Evolutionary conservation across 1,140 invertebrate species (phyloP).

Genomic region (Zaprionus vittiger): DNA sequence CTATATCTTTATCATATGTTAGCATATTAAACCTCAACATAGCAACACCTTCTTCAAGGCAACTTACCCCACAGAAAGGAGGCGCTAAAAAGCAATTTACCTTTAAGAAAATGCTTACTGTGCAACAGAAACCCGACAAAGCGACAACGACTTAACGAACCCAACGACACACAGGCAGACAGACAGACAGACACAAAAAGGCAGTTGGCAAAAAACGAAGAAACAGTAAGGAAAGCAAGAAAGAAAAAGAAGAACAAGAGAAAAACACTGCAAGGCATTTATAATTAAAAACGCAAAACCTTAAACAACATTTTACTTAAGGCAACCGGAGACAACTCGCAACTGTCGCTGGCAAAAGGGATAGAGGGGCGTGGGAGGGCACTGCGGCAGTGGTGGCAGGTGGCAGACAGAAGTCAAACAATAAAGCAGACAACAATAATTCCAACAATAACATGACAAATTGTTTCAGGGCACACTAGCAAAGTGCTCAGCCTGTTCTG

Average conservation of each 20-base stretch:
- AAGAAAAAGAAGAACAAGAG: background rate
- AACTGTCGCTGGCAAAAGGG: slow-evolving; percentile 9
- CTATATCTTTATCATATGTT: background rate
- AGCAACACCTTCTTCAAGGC: background rate
- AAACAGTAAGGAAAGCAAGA: no score
- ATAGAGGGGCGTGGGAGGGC: background rate
- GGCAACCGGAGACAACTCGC: slow-evolving; percentile 35
- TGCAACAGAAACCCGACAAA: slow-evolving; percentile 19
- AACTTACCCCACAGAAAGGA: background rate
- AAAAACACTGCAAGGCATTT: slow-evolving; percentile 65
- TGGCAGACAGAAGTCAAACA: slow-evolving; percentile 77
- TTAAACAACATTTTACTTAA: slow-evolving; percentile 65
- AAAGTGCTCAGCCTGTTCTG: slow-evolving; percentile 16
- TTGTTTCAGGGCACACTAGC: slow-evolving; percentile 69
- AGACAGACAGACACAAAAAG: slow-evolving; percentile 22
- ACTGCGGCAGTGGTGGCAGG: slow-evolving; percentile 8
- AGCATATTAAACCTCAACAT: background rate
- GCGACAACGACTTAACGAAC: background rate
- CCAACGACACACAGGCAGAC: slow-evolving; percentile 39
- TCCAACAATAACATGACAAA: slow-evolving; percentile 79
- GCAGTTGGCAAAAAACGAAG: slow-evolving; percentile 19
- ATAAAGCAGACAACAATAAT: slow-evolving; percentile 80
- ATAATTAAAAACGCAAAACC: slow-evolving; percentile 78
- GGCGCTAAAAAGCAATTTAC: slow-evolving; percentile 37
- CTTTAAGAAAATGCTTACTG: slow-evolving; percentile 41